Evolutionary conservation across 1,140 invertebrate species (phyloP), one percentile per base, ranked within the genome.

Genomic region (Homalodisca vitripennis): DNA sequence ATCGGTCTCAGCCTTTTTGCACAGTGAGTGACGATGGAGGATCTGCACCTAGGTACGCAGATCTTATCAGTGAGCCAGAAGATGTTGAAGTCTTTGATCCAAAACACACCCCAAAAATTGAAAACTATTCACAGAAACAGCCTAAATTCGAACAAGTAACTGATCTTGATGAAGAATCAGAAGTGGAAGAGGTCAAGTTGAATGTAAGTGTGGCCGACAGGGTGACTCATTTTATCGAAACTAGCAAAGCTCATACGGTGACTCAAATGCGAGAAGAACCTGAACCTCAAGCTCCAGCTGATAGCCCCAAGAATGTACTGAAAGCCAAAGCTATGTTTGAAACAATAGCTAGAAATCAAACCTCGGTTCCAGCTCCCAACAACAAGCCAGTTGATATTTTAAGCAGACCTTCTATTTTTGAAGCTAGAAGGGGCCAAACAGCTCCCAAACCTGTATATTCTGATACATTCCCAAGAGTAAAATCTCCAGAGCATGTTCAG

Each of bases 61-160:
- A 91, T 77, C 82, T 85, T 72, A 84, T 90, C 1, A 85, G 82
- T 75, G 88, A 90, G 81, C 88, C 89, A 14, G 88, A 90, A 67
- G 88, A 90, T 75, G 84, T 84, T 66, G 78, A 73, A 70, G 34
- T 71, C 10, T 66, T 72, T 27, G 65, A 68, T 71, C 24, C 72
- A 73, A 68, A 32, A 14, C 53, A 47, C 72, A 20, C 73, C 80
- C 73, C 75, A 80, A 65, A 3, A 32, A 55, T 47, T 20, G 48
- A 47, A 63, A 64, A 1, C 27, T 75, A 22, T 73, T n/a, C n/a
- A n/a, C n/a, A n/a, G n/a, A 77, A 68, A 75, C 2, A 31, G 31
- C 29, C 77, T 80, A 77, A 84, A 72, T 81, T 81, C 47, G 80
- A 84, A 22, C 73, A 80, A 69, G 73, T 76, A 22, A 77, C 73